Evolutionary conservation across 2,888 invertebrate species (phyloP).

Genomic region (Xestia ashworthii): DNA sequence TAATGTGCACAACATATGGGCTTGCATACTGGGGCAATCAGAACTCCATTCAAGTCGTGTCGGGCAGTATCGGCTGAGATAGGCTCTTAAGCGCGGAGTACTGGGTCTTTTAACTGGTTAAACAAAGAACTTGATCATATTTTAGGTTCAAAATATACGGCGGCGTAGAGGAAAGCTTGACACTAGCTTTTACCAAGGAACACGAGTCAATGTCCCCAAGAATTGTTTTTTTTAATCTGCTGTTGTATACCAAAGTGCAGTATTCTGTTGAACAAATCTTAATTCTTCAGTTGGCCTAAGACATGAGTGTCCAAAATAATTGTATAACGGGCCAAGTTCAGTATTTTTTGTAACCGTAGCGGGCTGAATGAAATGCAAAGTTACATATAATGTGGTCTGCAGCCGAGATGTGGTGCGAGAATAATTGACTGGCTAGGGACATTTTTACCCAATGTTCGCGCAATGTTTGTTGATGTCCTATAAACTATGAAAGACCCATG

Average conservation of each 20-base stretch:
- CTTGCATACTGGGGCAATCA: constrained; percentile 25
- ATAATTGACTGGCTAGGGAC: no score
- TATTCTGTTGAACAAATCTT: background rate
- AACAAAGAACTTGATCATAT: constrained; percentile 14
- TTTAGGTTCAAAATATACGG: background rate
- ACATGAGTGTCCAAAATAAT: no score
- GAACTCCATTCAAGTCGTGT: constrained; percentile 34
- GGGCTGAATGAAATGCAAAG: no score
- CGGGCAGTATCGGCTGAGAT: constrained; percentile 8
- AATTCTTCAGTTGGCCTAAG: background rate
- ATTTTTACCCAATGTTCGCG: no score
- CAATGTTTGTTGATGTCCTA: no score
- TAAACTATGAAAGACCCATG: no score
- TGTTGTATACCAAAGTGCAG: background rate
- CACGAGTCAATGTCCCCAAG: background rate
- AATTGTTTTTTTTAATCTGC: background rate
- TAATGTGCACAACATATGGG: background rate
- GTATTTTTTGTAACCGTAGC: no score
- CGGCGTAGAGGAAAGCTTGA: background rate
- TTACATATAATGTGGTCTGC: no score
- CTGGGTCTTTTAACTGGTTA: background rate
- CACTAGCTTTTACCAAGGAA: background rate
- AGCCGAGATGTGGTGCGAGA: no score
- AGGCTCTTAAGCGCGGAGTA: constrained; percentile 10
- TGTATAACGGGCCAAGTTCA: no score